These are phyloP conservation scores for Tadarida brasiliensis DNA, from an alignment of 2,797 vertebrate genomes.

Conservation along the genomic window DNA sequence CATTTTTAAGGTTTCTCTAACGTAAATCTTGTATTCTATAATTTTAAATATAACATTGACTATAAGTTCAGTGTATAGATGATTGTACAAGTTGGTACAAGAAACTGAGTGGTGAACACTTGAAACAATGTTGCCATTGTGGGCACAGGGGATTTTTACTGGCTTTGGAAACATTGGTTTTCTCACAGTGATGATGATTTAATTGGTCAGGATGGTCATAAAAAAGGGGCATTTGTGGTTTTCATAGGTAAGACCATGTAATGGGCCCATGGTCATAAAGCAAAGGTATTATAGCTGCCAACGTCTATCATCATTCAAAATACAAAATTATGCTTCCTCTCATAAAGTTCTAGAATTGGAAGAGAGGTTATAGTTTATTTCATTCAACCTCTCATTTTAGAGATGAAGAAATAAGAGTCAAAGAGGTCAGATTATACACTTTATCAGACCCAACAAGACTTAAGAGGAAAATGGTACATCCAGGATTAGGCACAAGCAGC, in stretches of 20 bases:
- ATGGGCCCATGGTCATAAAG: background rate
- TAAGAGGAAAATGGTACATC: background rate
- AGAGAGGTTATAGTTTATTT: conserved; percentile 1
- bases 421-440: background rate
- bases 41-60: background rate
- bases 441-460: background rate
- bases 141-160: background rate
- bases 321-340: background rate
- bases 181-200: background rate
- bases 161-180: conserved; percentile 5
- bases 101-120: background rate
- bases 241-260: background rate
- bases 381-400: background rate
- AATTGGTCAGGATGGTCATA: background rate
- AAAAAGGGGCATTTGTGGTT: background rate
- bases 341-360: conserved; percentile 33
- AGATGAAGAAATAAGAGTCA: conserved; percentile 39
- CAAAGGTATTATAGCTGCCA: background rate
- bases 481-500: background rate
- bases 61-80: background rate
- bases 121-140: background rate
- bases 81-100: background rate
- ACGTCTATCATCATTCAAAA: conserved; percentile 5
- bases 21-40: background rate
- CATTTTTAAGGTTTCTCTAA: background rate